Evolutionary conservation across 1,140 invertebrate species (phyloP), one percentile per base, ranked within the genome.

Genomic region (Amyelois transitella): DNA sequence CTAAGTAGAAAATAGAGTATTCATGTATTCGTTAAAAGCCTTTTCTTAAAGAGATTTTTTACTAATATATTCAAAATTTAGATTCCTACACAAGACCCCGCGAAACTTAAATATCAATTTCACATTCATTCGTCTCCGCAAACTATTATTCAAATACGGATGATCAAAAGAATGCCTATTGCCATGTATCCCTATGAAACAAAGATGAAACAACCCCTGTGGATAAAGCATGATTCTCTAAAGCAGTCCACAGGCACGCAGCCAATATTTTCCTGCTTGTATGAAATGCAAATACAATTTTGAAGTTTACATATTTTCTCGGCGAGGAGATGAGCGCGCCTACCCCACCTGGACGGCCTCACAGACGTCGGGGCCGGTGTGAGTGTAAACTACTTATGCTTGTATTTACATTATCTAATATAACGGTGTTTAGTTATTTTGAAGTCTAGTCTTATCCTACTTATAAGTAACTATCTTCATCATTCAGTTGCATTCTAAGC

Each of bases 211-310:
- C 47, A 49, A 49, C 47, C 44, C 25, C 32, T 38, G 12, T 6
- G n/a, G 57, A 67, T 65, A 51, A 51, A 58, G 38, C 70, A 58
- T 55, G 62, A 69, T 66, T 66, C 69, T 75, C 71, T 75, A 62
- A 60, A 49, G 53, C 57, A 55, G 60, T 57, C 55, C 54, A 54
- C 66, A 50, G 64, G 66, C 64, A 72, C 68, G 64, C 53, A 76
- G 71, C 72, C 77, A 81, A 85, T 82, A 83, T 85, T 82, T 79
- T 66, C 69, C 65, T 67, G 69, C 69, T 75, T 71, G 69, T 78
- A 81, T 84, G 77, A 82, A 84, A 79, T 78, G 77, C 82, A 87
- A 87, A 84, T 87, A 87, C 72, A 83, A 87, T 86, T 86, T 85
- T 76, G 80, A 85, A 86, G 79, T 88, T 88, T 79, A 76, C 82